A percentile compares a stretch with the other conserved stretches of the same genome.
Evolutionary conservation across 2,797 vertebrate genomes (phyloP).

Genomic region (Florisuga fusca): DNA sequence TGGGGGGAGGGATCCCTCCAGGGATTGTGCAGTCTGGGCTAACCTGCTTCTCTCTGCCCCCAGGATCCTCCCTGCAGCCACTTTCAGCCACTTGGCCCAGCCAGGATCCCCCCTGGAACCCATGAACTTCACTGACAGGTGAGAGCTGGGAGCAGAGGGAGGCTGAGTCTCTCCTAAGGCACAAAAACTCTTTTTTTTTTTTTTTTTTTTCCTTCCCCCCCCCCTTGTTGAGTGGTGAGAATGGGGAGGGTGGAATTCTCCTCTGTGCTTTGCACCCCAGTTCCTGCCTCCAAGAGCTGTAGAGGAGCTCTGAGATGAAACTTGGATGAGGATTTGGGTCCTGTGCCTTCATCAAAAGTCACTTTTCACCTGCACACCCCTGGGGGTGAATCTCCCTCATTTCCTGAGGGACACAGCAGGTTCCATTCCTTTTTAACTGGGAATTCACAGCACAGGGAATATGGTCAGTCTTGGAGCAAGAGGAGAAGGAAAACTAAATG

Average conservation of each 20-base stretch:
- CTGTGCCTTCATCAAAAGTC: not conserved
- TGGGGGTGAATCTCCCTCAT: not conserved
- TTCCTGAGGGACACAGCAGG: not conserved
- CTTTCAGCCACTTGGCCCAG: not conserved
- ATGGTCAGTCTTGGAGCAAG: not conserved
- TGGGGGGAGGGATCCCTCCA: too few species aligned
- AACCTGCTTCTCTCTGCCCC: not conserved
- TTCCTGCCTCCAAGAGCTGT: not conserved
- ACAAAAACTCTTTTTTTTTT: too few species aligned
- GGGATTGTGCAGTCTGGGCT: not conserved
- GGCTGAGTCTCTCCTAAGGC: not conserved
- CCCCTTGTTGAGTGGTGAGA: accelerated
- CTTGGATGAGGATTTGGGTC: accelerated
- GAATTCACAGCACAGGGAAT: not conserved
- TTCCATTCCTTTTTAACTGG: not conserved
- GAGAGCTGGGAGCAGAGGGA: not conserved
- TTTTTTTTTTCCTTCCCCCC: too few species aligned
- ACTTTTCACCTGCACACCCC: not conserved
- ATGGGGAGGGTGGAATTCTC: not conserved
- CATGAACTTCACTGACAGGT: slow-evolving; percentile 70
- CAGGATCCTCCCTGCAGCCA: not conserved
- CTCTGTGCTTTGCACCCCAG: not conserved
- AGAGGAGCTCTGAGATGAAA: not conserved
- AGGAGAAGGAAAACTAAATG: not conserved
- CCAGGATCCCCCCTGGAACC: slow-evolving; percentile 14